These are phyloP conservation scores for Orchesella flavescens DNA, from an alignment of 2,888 invertebrate genomes.

Conservation along the genomic window DNA sequence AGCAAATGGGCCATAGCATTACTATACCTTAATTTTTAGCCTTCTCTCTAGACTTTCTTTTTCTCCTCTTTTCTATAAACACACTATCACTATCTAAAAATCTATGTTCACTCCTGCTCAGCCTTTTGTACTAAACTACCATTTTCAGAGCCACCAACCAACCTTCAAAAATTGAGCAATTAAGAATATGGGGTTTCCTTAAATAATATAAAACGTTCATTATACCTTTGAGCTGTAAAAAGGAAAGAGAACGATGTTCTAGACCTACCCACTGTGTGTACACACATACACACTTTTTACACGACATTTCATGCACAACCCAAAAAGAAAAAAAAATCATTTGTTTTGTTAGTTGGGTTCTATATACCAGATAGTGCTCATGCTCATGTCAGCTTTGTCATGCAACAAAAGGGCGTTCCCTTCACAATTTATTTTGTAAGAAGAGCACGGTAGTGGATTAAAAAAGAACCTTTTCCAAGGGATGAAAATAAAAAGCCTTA, in stretches of 20 bases:
- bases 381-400: constrained; percentile 61
- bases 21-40: constrained; percentile 53
- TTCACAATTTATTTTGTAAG: constrained; percentile 28
- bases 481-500: constrained; percentile 45
- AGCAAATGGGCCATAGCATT: constrained; percentile 54
- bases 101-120: constrained; percentile 16
- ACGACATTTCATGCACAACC: neutral
- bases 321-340: neutral
- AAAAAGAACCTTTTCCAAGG: constrained; percentile 50
- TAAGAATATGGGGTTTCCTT: constrained; percentile 43
- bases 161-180: constrained; percentile 58
- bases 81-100: neutral
- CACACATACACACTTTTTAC: neutral
- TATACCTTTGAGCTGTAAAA: constrained; percentile 4
- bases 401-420: constrained; percentile 61
- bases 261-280: constrained; percentile 1
- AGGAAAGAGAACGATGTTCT: neutral
- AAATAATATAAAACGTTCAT: neutral
- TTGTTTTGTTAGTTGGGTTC: neutral
- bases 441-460: constrained; percentile 32
- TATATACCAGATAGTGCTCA: constrained; percentile 46
- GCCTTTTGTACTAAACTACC: neutral
- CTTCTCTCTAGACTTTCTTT: constrained; percentile 18
- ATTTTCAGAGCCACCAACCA: constrained; percentile 26
- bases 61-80: constrained; percentile 1